Evolutionary conservation across 2,113 vertebrate species (phyloP), one percentile per base, ranked within the genome.

Genomic region (Suncus etruscus): DNA sequence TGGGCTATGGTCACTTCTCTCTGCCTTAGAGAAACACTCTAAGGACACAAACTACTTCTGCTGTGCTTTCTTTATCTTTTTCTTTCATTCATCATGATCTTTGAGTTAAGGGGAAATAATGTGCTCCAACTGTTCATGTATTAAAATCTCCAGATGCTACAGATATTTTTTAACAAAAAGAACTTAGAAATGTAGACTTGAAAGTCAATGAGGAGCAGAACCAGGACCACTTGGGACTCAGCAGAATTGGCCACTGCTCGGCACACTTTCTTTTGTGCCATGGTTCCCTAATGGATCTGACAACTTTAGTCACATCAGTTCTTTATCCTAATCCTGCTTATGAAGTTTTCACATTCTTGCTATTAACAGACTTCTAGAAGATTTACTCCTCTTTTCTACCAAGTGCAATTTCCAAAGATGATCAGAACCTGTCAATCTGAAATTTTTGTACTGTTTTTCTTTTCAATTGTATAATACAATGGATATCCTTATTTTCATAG

Each of bases 81-180:
- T 61, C 10, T 20, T 63, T 87, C 11, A 25, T n/a, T 65, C 84
- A 24, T 89, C 65, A 81, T 14, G 6, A 69, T 83, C 10, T 61
- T 39, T 63, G 50, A 87, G 31, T 31, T 66, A 15, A 8, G n/a
- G 50, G 50, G 24, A 90, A 87, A 83, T 29, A 66, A 61, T 3
- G 27, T 84, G 39, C 18, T 84, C 58, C 15, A 27, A 47, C 0
- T 63, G 54, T 47, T 3, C 22, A 45, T 24, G 47, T 31, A 18
- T 1, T 7, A 18, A 24, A 39, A 11, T 24, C 31, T 54, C 29
- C 1, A 58, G 78, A 65, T 58, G 39, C 65, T 81, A 82, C 0
- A 85, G 50, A 90, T 50, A 81, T 63, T 83, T 76, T 88, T 39
- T 84, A 61, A 70, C 83, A 39, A 47, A 66, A 79, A 82, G 48